Evolutionary conservation across 2,113 vertebrate genomes (phyloP).

Genomic region (Chroicocephalus ridibundus): DNA sequence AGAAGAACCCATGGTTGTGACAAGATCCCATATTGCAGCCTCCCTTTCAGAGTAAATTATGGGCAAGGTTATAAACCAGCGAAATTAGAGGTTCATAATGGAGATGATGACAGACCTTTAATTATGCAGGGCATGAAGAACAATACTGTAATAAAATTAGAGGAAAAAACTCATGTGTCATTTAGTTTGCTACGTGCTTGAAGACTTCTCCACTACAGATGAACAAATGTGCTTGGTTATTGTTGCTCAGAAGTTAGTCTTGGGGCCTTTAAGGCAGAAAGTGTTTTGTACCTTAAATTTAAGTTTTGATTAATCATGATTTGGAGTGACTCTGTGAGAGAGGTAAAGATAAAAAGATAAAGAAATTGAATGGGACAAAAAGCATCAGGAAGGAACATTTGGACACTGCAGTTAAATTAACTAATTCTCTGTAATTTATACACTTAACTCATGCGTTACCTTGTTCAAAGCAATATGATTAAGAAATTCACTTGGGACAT

Average conservation of each 20-base stretch:
- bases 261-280: background rate
- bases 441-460: background rate
- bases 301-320: background rate
- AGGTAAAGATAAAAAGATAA: background rate
- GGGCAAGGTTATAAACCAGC: conserved; percentile 4
- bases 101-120: conserved; percentile 26
- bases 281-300: background rate
- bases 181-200: background rate
- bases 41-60: background rate
- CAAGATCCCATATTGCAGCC: background rate
- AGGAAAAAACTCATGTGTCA: background rate
- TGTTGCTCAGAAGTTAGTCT: background rate
- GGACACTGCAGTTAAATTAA: background rate
- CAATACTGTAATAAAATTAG: conserved; percentile 35
- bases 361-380: background rate
- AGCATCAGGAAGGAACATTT: background rate
- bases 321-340: background rate
- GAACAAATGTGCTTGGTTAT: background rate
- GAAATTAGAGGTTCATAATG: conserved; percentile 11
- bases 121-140: conserved; percentile 27
- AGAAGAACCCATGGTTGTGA: background rate
- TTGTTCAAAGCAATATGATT: background rate
- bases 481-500: background rate
- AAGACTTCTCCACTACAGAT: background rate
- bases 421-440: background rate